Percentiles rank a stretch among this genome's conserved stretches.
Evolutionary conservation across 2,797 vertebrate species (phyloP).

Genomic region (Melanotaenia trifasciata): DNA sequence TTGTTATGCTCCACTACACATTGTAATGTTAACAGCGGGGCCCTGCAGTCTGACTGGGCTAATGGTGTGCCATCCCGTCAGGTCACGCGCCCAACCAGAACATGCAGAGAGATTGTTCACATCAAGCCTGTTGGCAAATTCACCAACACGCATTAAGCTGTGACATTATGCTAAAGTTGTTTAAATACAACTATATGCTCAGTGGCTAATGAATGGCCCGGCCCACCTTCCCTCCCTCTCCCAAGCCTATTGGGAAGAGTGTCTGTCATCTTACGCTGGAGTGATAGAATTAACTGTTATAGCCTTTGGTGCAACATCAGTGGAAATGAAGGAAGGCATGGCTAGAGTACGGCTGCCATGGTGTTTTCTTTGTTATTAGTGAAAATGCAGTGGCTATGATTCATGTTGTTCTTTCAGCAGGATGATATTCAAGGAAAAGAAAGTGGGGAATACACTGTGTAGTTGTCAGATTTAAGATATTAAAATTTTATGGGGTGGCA

Average conservation of each 20-base stretch:
- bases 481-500: conserved; percentile 79
- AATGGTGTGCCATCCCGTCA: conserved; percentile 78
- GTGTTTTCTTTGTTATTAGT: conserved; percentile 2
- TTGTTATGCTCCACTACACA: conserved; percentile 73
- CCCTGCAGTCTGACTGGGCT: conserved; percentile 78
- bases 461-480: conserved; percentile 79
- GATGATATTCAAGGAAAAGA: not conserved
- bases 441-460: conserved; percentile 58
- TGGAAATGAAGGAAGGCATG: conserved; percentile 40
- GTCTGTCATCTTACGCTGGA: conserved; percentile 59
- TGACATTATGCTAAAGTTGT: conserved; percentile 79
- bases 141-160: conserved; percentile 73
- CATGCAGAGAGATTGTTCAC: conserved; percentile 79
- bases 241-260: conserved; percentile 54
- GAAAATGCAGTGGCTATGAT: conserved; percentile 24
- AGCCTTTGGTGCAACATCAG: conserved; percentile 36
- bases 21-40: conserved; percentile 80
- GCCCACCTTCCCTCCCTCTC: conserved; percentile 35
- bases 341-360: not conserved
- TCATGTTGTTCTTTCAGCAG: conserved; percentile 27
- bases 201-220: conserved; percentile 72
- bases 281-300: conserved; percentile 56
- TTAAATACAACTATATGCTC: conserved; percentile 79
- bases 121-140: conserved; percentile 80
- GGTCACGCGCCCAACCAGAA: conserved; percentile 80